A percentile compares a stretch with the other conserved stretches of the same genome.
These are phyloP conservation scores for Gymnothorax reevesii DNA, from an alignment of 2,797 vertebrate genomes.

Conservation along the genomic window DNA sequence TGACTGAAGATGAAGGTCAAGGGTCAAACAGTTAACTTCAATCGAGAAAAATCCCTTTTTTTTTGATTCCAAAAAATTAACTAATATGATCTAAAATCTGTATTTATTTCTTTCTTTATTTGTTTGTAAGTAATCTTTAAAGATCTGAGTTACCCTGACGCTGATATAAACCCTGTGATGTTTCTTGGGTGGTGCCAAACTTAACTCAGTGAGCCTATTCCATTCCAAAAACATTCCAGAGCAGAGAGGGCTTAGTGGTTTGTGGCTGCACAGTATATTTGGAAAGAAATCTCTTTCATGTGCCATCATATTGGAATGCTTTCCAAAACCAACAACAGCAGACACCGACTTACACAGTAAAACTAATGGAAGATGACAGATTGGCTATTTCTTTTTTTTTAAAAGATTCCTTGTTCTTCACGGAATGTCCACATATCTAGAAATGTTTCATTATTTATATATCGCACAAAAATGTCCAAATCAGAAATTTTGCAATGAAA, in stretches of 20 bases:
- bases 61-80: conserved; percentile 4
- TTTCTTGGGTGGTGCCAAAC: conserved; percentile 3
- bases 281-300: neutral
- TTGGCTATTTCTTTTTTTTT: neutral
- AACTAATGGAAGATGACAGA: neutral
- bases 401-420: neutral
- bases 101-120: neutral
- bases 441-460: neutral
- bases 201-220: neutral
- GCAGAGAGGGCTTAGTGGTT: neutral
- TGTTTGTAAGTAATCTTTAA: neutral
- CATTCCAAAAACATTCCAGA: conserved; percentile 20
- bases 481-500: neutral
- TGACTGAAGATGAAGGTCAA: neutral
- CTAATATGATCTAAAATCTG: neutral
- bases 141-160: conserved; percentile 6
- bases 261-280: neutral
- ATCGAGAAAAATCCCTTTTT: neutral
- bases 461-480: neutral
- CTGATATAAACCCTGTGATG: neutral
- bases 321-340: neutral
- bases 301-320: neutral
- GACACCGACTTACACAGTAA: neutral
- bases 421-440: neutral
- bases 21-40: conserved; percentile 4